Evolutionary conservation across 2,797 vertebrate species (phyloP).

Genomic region (Microhierax caerulescens): DNA sequence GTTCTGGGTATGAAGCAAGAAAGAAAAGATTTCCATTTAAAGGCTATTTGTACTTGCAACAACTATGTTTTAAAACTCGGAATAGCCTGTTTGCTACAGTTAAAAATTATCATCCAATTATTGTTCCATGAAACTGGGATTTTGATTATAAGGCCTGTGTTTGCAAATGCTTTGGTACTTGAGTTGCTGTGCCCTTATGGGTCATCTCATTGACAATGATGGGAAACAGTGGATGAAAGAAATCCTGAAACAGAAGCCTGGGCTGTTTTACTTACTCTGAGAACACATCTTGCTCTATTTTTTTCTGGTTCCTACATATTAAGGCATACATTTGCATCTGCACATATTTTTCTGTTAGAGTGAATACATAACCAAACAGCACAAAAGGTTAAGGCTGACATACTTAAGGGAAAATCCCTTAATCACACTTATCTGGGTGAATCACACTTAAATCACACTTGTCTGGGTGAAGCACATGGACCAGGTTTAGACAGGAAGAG

Average conservation of each 20-base stretch:
- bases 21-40: not conserved
- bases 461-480: not conserved
- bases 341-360: not conserved
- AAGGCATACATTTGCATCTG: not conserved
- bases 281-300: not conserved
- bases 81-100: not conserved
- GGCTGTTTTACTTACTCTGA: not conserved
- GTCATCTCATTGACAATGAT: not conserved
- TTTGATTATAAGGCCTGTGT: not conserved
- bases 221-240: not conserved
- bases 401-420: not conserved
- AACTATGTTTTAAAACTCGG: not conserved
- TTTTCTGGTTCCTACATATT: not conserved
- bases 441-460: not conserved
- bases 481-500: not conserved
- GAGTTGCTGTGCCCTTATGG: not conserved
- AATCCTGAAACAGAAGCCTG: not conserved
- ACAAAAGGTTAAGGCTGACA: not conserved
- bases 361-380: not conserved
- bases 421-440: not conserved
- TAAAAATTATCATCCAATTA: not conserved
- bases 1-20: not conserved
- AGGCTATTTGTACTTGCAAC: not conserved
- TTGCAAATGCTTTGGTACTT: not conserved
- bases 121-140: not conserved